These are phyloP conservation scores for Eremophila alpestris DNA, from an alignment of 2,797 vertebrate genomes.

Conservation along the genomic window DNA sequence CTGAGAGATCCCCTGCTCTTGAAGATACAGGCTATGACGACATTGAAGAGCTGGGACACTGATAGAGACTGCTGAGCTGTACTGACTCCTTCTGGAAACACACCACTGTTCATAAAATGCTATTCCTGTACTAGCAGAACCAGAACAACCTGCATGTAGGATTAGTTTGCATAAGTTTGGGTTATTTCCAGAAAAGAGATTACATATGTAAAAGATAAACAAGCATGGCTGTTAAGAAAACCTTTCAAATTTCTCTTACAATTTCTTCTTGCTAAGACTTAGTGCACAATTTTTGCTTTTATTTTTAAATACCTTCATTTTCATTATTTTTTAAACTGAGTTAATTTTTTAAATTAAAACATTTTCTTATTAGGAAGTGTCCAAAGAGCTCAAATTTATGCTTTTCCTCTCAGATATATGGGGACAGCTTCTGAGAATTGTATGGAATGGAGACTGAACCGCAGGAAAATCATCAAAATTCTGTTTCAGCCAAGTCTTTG, in stretches of 20 bases:
- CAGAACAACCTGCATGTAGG: neutral
- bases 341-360: neutral
- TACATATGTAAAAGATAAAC: neutral
- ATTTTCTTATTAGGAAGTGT: neutral
- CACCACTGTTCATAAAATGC: neutral
- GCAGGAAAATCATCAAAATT: neutral
- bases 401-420: neutral
- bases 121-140: neutral
- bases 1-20: neutral
- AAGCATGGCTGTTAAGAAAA: neutral
- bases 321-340: neutral
- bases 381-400: neutral
- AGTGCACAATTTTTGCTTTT: neutral
- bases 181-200: neutral
- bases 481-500: neutral
- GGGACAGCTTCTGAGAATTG: neutral
- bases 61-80: neutral
- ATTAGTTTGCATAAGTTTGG: neutral
- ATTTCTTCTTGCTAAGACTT: neutral
- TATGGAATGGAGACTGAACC: neutral
- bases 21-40: constrained; percentile 18
- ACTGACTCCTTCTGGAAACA: neutral
- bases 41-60: neutral
- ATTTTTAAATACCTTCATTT: neutral
- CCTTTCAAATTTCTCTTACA: neutral